Base-by-base conservation (phyloP, 2,888 invertebrate species). In the Bombyx huttoni region DNA sequence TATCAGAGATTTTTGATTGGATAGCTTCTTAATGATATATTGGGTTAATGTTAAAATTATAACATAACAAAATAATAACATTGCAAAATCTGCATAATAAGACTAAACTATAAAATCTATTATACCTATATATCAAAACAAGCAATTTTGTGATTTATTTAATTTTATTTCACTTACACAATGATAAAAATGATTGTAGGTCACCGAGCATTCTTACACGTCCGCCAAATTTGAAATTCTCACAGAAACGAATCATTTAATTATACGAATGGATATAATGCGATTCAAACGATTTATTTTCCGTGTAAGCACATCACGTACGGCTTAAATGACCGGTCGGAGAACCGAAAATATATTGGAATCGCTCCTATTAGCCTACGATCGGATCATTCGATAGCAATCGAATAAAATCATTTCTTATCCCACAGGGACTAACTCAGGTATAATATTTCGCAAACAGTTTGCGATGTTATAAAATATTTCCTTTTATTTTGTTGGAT, bases 231-330 rank as follows among this genome's bases (percentile, higher is more conserved):
- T 73, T 73, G 73, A 78, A 76, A 78, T 85, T 87, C 87, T 84
- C 87, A 85, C 86, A 85, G 83, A 81, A 71, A 71, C 67, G 69
- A 74, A 64, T 52, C 86, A 86, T 86, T 86, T 87, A 85, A 88
- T 88, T 77, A 84, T 77, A 75, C 75, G 81, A 85, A 81, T 80
- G 73, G 72, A 59, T 70, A 78, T 85, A 83, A 85, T 85, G 71
- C 73, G 75, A 75, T 81, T 75, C 80, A 81, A 87, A 81, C 79
- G 81, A 80, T 88, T 84, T 78, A 83, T 81, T 81, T 75, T 78
- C 75, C 64, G 64, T 70, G 73, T 87, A 87, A 87, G 80, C 87
- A 81, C 82, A 66, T 86, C 87, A 87, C 88, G 88, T 88, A 83
- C 77, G 71, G 67, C 64, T 72, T 73, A 85, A 88, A 86, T 84